phyloP scores from a whole-genome alignment of 2,888 invertebrate species.

The Xylophagus ater region DNA sequence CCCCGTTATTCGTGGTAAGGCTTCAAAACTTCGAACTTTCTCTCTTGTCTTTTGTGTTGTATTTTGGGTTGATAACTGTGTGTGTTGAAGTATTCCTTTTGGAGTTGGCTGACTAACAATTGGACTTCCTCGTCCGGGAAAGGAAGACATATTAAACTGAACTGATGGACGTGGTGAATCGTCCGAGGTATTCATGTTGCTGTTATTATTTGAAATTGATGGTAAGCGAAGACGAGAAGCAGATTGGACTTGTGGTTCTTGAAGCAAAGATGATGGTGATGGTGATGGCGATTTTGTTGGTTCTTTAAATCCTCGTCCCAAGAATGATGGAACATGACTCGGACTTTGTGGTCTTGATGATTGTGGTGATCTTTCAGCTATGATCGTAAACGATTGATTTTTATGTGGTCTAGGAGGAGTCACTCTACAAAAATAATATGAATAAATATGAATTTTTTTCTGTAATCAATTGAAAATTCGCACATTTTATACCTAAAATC shows the following conservation, averaged over 20 bases:
- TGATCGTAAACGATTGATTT: conserved; percentile 58
- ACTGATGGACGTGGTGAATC: conserved; percentile 36
- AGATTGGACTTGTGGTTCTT: no score
- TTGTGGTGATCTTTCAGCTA: conserved; percentile 46
- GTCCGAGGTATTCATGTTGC: conserved; percentile 20
- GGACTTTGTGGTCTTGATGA: conserved; percentile 43
- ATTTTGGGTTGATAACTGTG: conserved; percentile 14
- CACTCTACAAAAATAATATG: conserved; percentile 23
- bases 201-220: conserved; percentile 14
- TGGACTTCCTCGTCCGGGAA: conserved; percentile 19
- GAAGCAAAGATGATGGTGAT: conserved; percentile 27
- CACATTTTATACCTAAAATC: conserved; percentile 37
- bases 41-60: neutral
- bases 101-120: conserved; percentile 24
- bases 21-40: conserved; percentile 29
- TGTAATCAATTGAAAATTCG: no score
- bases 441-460: neutral
- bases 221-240: conserved; percentile 25
- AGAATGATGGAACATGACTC: conserved; percentile 46
- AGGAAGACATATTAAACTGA: conserved; percentile 33
- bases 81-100: conserved; percentile 32
- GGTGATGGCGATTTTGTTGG: conserved; percentile 13
- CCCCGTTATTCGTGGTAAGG: conserved; percentile 30
- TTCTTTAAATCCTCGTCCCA: conserved; percentile 45
- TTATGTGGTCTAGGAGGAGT: conserved; percentile 45